Conservation (phyloP, 2,888 invertebrate species). For the Dryomyza anilis region DNA sequence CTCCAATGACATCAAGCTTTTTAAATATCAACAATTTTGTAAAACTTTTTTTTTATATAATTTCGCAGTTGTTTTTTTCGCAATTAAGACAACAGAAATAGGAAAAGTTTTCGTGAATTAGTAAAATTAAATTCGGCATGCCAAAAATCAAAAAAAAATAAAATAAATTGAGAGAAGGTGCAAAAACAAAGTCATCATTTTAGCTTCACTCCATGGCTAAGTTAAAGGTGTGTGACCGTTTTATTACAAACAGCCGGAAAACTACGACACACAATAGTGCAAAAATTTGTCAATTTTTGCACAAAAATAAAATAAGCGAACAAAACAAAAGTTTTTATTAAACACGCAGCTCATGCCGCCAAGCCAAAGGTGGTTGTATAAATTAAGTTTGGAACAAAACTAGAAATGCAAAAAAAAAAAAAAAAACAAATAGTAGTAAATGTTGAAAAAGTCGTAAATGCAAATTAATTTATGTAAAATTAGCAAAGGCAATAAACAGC, state of each 20-base stretch:
- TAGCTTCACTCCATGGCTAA: no score
- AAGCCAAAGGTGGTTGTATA: no score
- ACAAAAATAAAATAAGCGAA: neutral
- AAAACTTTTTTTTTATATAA: no score
- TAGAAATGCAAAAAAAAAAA: neutral
- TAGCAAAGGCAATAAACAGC: neutral
- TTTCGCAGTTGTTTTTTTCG: neutral
- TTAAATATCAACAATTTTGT: no score
- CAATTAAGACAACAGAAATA: neutral
- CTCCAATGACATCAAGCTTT: no score
- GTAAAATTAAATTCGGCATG: conserved; percentile 25
- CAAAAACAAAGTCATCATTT: conserved; percentile 33
- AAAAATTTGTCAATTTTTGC: conserved; percentile 40
- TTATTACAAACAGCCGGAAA: conserved; percentile 40
- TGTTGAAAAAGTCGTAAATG: neutral
- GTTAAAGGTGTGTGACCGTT: conserved; percentile 51
- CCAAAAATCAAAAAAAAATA: neutral
- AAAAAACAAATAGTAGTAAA: neutral
- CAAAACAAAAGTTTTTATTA: conserved; percentile 3
- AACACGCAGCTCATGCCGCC: conserved; percentile 14
- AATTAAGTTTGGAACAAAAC: no score
- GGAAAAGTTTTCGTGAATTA: conserved; percentile 14
- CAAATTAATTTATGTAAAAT: neutral
- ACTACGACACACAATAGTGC: neutral
- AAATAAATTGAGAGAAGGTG: conserved; percentile 9